Evolutionary conservation across 2,888 invertebrate genomes (phyloP), one percentile per base, ranked within the genome.

Genomic region (Drosophila parthenogenetica): DNA sequence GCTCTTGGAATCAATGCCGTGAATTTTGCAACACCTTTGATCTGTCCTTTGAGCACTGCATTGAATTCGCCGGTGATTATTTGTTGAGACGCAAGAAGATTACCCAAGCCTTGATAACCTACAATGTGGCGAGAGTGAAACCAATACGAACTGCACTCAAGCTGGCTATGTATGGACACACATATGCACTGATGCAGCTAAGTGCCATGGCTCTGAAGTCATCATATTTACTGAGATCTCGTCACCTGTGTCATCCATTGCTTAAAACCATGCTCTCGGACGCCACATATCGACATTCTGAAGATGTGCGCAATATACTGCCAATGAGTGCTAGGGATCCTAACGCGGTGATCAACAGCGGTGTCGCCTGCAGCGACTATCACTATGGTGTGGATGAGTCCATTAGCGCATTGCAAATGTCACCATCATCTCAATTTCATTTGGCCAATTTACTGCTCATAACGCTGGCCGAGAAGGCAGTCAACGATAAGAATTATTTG

Each of bases 31-130:
- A 91, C 66, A 92, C 91, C 0, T 92, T 92, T 19, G 92, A 92
- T 87, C 79, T 92, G 2, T 87, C 90, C 7, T 91, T 90, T 42
- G 90, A 91, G 54, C 88, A 89, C 14, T 92, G 92, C 68, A 93
- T 98, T 74, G 96, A 97, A 90, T 94, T 95, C 80, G 96, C 97
- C 32, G 97, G 97, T 0, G 97, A 98, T 92, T 94, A 96, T 91
- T 93, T 97, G 87, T 93, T 98, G 88, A 94, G 95, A 3, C 94
- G 95, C 69, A 95, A 95, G 13, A 95, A 95, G 78, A 94, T 96
- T 69, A 94, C 95, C 53, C 95, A 96, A 67, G 97, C 98, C 0
- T 94, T 96, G 74, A 94, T 96, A 69, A 94, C 97, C 17, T 98
- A 96, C 92, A 96, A 96, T 85, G 93, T 97, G 61, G 95, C 96